These are phyloP conservation scores for Augiades crinisus DNA, from an alignment of 2,888 invertebrate genomes.

Conservation along the genomic window DNA sequence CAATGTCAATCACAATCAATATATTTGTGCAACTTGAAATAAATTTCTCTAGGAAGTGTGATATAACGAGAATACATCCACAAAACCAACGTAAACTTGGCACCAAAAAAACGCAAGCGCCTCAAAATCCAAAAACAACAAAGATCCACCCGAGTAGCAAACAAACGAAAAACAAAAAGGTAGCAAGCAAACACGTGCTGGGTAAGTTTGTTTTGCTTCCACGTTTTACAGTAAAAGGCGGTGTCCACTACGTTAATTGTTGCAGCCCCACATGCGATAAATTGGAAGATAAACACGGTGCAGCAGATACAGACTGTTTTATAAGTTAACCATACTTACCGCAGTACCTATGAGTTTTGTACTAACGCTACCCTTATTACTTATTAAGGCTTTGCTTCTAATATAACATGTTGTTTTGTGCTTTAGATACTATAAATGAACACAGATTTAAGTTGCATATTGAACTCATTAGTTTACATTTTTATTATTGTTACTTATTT, in stretches of 20 bases:
- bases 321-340: not conserved
- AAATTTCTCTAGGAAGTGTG: no score
- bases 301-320: not conserved
- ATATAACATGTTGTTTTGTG: no score
- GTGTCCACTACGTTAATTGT: constrained; percentile 3
- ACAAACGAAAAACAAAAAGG: not conserved
- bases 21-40: no score
- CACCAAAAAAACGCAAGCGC: not conserved
- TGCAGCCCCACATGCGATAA: constrained; percentile 5
- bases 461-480: no score
- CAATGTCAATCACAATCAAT: no score
- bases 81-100: not conserved
- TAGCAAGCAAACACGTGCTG: not conserved
- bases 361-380: no score
- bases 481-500: no score
- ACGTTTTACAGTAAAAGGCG: not conserved
- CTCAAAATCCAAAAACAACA: not conserved
- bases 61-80: no score
- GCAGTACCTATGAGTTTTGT: not conserved
- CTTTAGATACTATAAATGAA: no score
- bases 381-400: no score
- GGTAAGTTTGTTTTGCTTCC: not conserved
- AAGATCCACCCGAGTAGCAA: no score
- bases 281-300: constrained; percentile 7
- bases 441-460: no score